phyloP scores from a whole-genome alignment of 2,113 vertebrate genomes.

The Pedetes capensis region DNA sequence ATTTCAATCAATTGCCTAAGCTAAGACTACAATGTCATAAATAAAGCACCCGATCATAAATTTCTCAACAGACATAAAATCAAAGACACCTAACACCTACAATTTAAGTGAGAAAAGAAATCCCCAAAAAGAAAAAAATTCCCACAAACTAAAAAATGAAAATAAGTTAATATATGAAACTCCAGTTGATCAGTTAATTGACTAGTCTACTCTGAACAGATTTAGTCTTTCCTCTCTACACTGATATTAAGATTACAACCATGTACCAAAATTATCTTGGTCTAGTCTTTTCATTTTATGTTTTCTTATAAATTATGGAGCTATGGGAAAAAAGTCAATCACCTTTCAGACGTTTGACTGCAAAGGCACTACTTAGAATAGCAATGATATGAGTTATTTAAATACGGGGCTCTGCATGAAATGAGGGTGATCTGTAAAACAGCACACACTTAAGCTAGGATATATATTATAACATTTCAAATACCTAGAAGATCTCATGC shows the following conservation, averaged over 20 bases:
- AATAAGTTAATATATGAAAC: slow-evolving; percentile 47
- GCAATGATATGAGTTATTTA: slow-evolving; percentile 14
- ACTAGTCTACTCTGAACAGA: slow-evolving; percentile 12
- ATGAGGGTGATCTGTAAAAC: not conserved
- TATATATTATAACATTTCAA: slow-evolving; percentile 30
- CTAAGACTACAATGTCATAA: slow-evolving; percentile 79
- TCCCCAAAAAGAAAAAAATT: not conserved
- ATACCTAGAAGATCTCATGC: not conserved
- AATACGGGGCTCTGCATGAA: slow-evolving; percentile 27
- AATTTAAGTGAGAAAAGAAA: slow-evolving; percentile 62
- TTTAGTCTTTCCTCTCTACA: slow-evolving; percentile 48
- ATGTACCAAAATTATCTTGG: slow-evolving; percentile 47
- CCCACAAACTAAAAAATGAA: slow-evolving; percentile 50
- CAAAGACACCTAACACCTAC: slow-evolving; percentile 77
- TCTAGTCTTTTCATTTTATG: slow-evolving; percentile 67
- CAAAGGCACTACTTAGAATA: slow-evolving; percentile 57
- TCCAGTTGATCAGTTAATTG: not conserved
- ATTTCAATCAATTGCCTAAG: slow-evolving; percentile 83
- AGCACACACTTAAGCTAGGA: slow-evolving; percentile 15
- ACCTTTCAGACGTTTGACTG: slow-evolving; percentile 58
- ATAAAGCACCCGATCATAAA: slow-evolving; percentile 83
- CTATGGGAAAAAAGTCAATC: slow-evolving; percentile 48
- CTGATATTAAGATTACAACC: slow-evolving; percentile 63
- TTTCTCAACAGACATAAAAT: slow-evolving; percentile 84
- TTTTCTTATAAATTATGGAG: slow-evolving; percentile 66